Evolutionary conservation across 2,797 vertebrate genomes (phyloP).

Genomic region (Pitangus sulphuratus): DNA sequence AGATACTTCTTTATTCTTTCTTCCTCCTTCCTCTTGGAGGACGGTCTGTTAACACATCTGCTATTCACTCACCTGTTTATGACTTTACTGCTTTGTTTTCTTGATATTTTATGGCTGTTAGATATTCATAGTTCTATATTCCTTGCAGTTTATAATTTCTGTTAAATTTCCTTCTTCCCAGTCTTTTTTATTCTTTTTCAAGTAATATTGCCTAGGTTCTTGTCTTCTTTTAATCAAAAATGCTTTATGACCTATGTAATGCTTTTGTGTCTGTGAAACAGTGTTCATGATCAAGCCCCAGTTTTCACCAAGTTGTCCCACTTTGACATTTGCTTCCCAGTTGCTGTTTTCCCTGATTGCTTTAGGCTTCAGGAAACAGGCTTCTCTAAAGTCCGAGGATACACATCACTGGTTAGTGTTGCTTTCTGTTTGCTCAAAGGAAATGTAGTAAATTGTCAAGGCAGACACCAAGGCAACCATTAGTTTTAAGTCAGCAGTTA

Average conservation of each 20-base stretch:
- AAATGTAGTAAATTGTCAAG: background rate
- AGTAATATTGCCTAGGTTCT: background rate
- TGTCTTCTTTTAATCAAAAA: background rate
- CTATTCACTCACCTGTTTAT: background rate
- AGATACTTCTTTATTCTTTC: background rate
- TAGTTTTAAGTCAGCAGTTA: background rate
- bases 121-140: background rate
- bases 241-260: background rate
- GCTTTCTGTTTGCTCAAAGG: background rate
- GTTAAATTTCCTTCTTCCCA: background rate
- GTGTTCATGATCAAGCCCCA: background rate
- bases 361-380: background rate
- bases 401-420: background rate
- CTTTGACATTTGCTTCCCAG: background rate
- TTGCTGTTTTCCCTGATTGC: background rate
- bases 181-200: background rate
- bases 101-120: background rate
- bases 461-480: background rate
- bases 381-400: background rate
- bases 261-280: background rate
- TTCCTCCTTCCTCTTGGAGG: background rate
- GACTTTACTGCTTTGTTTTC: background rate
- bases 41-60: background rate
- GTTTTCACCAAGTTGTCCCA: background rate
- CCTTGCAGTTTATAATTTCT: background rate